phyloP scores from a whole-genome alignment of 2,113 vertebrate species.

The Miniopterus natalensis region DNA sequence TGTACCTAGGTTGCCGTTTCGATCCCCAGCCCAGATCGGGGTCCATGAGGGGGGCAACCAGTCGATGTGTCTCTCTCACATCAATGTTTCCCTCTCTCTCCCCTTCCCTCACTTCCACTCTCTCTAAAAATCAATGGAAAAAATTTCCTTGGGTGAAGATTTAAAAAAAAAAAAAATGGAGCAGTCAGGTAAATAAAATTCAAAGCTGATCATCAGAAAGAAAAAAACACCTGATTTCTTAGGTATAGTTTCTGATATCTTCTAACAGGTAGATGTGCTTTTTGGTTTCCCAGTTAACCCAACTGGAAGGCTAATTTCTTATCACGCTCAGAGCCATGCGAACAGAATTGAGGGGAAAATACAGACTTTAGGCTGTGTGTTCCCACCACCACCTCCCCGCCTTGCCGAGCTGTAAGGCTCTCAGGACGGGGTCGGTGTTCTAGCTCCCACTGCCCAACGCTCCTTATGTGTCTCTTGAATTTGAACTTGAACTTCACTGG shows the following conservation, averaged over 20 bases:
- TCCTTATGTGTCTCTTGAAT: neutral
- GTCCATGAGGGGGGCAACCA: no score
- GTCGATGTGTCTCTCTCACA: no score
- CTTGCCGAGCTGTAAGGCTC: neutral
- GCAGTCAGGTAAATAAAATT: neutral
- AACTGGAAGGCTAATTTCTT: neutral
- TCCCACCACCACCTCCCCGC: neutral
- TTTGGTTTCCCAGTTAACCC: neutral
- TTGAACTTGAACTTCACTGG: neutral
- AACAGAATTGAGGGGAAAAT: neutral
- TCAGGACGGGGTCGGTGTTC: accelerated
- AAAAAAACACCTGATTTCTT: neutral
- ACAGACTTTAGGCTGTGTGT: neutral
- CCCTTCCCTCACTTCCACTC: no score
- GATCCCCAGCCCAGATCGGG: no score
- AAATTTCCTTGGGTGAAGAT: no score
- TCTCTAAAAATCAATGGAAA: no score
- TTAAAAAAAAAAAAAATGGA: neutral
- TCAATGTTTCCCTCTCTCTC: no score
- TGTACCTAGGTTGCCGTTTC: no score
- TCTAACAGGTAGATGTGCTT: neutral
- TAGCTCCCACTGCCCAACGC: neutral
- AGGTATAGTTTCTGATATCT: neutral
- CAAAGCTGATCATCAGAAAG: neutral
- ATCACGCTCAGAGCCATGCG: neutral